Base-by-base conservation (phyloP, 1,140 invertebrate species). In the Wiebesia pumilae region DNA sequence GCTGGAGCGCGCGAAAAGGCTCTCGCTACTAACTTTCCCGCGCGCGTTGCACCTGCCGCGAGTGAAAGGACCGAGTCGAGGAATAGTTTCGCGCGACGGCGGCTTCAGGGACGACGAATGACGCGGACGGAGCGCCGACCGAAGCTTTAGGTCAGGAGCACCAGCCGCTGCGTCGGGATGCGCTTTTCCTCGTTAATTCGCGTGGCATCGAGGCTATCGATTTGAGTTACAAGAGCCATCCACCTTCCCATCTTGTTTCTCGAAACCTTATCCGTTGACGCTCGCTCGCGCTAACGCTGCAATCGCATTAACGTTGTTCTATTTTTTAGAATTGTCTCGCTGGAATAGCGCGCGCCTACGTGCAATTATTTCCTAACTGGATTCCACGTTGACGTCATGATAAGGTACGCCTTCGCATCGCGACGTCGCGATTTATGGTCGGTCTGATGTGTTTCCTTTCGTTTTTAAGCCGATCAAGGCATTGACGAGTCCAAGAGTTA, bases 41-140 rank as follows among this genome's bases (percentile, higher is more conserved):
- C 73, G 47, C 58, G 73, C 89, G 80, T 86, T 86, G 88, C 89
- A 90, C 90, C 90, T 90, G 90, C 86, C 75, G 69, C 83, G 88
- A 58, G 89, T 90, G 90, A 90, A 90, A 90, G 90, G 89, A 89
- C 85, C 62, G 3, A 65, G 7, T 54, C 30, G n/a, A 24, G 78
- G 1, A 30, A 30, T 40, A 40, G 33, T 54, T 79, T 58, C 30
- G 47, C 33, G 79, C 47, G 43, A 67, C 54, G 14, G 1, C 24
- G 30, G 14, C 19, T 27, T 38, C 67, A 71, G 67, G 67, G 58
- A 65, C 58, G 67, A 71, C 30, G n/a, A 35, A 71, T 4, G 3
- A 7, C n/a, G 4, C 30, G 27, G 4, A 7, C 67, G 3, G n/a
- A 12, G 38, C 6, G 65, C 27, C n/a, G 6, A 33, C 0, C 27